Conservation (phyloP, 2,113 vertebrate species). For the Eurypyga helias region DNA sequence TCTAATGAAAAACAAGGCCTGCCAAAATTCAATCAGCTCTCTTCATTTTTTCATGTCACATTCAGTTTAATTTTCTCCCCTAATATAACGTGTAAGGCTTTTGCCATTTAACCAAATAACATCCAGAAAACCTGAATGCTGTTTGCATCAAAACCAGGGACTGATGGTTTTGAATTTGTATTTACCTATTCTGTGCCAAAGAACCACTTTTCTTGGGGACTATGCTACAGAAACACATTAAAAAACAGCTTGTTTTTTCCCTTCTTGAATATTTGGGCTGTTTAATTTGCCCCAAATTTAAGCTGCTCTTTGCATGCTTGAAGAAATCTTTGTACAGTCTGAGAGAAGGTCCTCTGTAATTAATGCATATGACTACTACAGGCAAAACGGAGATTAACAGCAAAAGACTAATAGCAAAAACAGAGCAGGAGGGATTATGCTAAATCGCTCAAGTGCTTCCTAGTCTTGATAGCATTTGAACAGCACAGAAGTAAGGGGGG, state of each 20-base stretch:
- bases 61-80: neutral
- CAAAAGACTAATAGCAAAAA: neutral
- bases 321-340: neutral
- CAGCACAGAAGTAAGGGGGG: neutral
- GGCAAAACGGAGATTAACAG: neutral
- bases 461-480: neutral
- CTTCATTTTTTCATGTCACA: neutral
- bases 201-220: rapidly evolving
- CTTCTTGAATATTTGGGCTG: neutral
- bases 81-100: neutral
- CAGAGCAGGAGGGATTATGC: neutral
- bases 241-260: neutral
- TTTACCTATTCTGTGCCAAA: neutral
- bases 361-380: neutral
- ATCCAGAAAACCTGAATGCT: neutral
- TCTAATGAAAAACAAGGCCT: neutral
- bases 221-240: neutral
- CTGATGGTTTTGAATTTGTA: neutral
- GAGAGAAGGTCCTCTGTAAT: neutral
- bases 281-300: neutral
- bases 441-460: neutral
- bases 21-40: neutral
- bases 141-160: neutral
- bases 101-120: slow-evolving; percentile 8
- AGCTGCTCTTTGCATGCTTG: neutral